phyloP scores from a whole-genome alignment of 2,797 vertebrate genomes.

The Pempheris klunzingeri region DNA sequence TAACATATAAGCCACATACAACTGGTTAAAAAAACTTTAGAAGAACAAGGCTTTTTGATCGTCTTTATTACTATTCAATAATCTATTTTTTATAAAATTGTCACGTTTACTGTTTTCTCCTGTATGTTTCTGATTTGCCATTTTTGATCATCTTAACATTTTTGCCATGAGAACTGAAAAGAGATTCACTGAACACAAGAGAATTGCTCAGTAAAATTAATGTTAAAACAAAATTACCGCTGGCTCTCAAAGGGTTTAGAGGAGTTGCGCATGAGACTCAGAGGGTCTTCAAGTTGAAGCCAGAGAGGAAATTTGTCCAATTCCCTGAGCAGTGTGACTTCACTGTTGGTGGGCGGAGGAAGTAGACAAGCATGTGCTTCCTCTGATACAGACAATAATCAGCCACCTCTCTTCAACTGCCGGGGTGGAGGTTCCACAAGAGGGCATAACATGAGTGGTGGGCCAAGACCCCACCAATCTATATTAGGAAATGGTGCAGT shows the following conservation, averaged over 20 bases:
- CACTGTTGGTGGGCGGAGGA: neutral
- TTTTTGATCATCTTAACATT: neutral
- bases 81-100: neutral
- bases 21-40: slow-evolving; percentile 5
- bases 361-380: slow-evolving; percentile 8
- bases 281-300: neutral
- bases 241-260: neutral
- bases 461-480: neutral
- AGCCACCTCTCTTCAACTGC: neutral
- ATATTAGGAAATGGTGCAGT: neutral
- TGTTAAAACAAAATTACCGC: neutral
- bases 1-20: slow-evolving; percentile 7
- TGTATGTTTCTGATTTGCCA: neutral
- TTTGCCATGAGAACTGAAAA: neutral
- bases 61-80: neutral
- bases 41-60: neutral
- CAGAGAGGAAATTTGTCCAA: neutral
- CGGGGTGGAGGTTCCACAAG: neutral
- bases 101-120: neutral
- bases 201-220: neutral
- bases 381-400: neutral
- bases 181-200: neutral
- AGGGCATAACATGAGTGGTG: neutral
- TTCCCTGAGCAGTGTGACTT: neutral
- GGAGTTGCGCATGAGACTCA: neutral